A percentile compares a stretch with the other conserved stretches of the same genome.
phyloP scores from a whole-genome alignment of 1,140 invertebrate genomes.

The Calosoma granatense region DNA sequence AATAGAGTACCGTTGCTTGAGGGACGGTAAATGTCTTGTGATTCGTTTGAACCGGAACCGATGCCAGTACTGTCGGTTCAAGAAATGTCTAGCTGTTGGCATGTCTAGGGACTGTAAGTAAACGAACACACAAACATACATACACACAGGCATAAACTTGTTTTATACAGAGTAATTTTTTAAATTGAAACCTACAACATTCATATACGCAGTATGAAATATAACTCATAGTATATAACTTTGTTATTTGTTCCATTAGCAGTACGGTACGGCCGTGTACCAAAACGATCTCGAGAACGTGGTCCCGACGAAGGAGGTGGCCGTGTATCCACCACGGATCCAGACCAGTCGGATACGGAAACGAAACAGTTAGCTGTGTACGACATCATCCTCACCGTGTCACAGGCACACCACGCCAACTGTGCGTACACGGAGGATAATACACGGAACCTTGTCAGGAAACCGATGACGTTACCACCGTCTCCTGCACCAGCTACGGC shows the following conservation, averaged over 20 bases:
- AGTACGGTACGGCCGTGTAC: conserved; percentile 90
- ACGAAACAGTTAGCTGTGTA: conserved; percentile 56
- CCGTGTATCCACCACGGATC: conserved; percentile 37
- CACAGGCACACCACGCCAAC: conserved; percentile 81
- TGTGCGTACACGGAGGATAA: conserved; percentile 86
- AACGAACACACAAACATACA: neutral
- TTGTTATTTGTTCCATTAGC: conserved; percentile 45
- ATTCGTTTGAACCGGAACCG: conserved; percentile 93
- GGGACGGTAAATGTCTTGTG: conserved; percentile 94
- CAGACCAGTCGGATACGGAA: conserved; percentile 32
- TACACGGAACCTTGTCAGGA: conserved; percentile 55
- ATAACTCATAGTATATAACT: no score
- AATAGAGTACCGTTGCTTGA: conserved; percentile 92
- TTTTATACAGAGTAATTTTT: neutral
- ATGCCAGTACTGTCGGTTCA: conserved; percentile 96
- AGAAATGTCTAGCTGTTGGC: conserved; percentile 95
- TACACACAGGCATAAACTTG: neutral
- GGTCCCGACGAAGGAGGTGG: conserved; percentile 32
- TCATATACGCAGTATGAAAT: neutral
- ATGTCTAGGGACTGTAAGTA: conserved; percentile 97
- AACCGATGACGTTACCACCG: conserved; percentile 57
- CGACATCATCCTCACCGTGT: conserved; percentile 78
- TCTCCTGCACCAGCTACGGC: conserved; percentile 31
- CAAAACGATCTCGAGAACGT: conserved; percentile 81
- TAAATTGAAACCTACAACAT: neutral